These are phyloP conservation scores for Polia nebulosa DNA, from an alignment of 2,888 invertebrate species.

Conservation along the genomic window DNA sequence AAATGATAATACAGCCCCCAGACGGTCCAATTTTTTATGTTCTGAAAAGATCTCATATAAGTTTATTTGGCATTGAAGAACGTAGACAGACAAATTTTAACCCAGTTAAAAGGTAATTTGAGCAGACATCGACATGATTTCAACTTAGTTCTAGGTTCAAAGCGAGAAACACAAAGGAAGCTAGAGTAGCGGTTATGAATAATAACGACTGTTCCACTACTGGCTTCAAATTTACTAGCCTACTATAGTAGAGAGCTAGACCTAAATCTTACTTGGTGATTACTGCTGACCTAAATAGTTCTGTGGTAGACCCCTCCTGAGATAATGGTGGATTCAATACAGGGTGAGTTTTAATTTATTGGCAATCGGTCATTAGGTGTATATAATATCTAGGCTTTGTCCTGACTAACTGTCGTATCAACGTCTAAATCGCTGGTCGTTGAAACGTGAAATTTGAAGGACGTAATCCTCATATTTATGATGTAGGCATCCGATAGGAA, in stretches of 20 bases:
- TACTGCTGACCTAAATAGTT: conserved; percentile 27
- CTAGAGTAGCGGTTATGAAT: conserved; percentile 35
- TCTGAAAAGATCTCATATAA: neutral
- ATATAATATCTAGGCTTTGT: too few species aligned
- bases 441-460: too few species aligned
- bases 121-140: conserved; percentile 12
- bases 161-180: conserved; percentile 35
- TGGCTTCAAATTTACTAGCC: conserved; percentile 1
- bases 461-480: too few species aligned
- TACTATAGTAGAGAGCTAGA: neutral
- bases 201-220: conserved; percentile 19
- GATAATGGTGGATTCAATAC: neutral
- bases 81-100: neutral
- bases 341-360: neutral
- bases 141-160: conserved; percentile 15
- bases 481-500: too few species aligned
- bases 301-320: neutral
- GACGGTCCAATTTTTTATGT: neutral
- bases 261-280: conserved; percentile 12
- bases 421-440: too few species aligned
- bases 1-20: neutral
- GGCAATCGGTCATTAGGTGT: neutral
- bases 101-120: conserved; percentile 19
- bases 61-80: neutral
- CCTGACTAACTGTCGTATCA: too few species aligned